Evolutionary conservation across 2,888 invertebrate species (phyloP), one percentile per base, ranked within the genome.

Genomic region (Mythimna impura): DNA sequence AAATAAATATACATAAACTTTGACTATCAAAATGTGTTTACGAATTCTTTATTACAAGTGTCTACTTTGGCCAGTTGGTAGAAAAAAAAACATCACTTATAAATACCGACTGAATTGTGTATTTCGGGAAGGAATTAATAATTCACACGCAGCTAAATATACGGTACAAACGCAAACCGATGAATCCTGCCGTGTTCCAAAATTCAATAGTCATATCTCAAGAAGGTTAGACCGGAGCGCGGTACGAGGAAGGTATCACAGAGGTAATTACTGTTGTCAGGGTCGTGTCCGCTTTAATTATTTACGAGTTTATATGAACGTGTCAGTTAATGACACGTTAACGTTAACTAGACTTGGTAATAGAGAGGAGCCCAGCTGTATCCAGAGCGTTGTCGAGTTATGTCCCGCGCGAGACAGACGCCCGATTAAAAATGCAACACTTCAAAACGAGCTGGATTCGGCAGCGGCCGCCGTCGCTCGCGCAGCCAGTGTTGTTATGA

Each of bases 311-410:
- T 93, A 92, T 93, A 93, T 92, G 93, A 93, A 94, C 94, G 93
- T 94, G 93, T 92, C 94, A 93, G 93, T 94, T 94, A 96, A 96
- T 95, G 95, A 95, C 91, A 91, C 91, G 91, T 92, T 93, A 94
- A 93, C 93, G 94, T 94, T 96, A 96, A 96, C 95, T 96, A 93
- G 95, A 95, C 94, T 94, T 93, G 91, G 92, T 95, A 95, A 96
- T 95, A 93, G 90, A 93, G 92, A 92, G 91, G 89, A 92, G 91
- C 94, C 91, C 95, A 95, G 94, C 94, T 96, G 95, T 93, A 94
- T 92, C 91, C 91, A 90, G 91, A 93, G 90, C 92, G 90, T 92
- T 92, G 92, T 93, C 93, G 94, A 95, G 95, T 96, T 95, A 96
- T 95, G 94, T 94, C 94, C 95, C 96, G 93, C 95, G 92, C 93